Evolutionary conservation across 2,113 vertebrate genomes (phyloP).

Genomic region (Gnathonemus echidnorhynchus): DNA sequence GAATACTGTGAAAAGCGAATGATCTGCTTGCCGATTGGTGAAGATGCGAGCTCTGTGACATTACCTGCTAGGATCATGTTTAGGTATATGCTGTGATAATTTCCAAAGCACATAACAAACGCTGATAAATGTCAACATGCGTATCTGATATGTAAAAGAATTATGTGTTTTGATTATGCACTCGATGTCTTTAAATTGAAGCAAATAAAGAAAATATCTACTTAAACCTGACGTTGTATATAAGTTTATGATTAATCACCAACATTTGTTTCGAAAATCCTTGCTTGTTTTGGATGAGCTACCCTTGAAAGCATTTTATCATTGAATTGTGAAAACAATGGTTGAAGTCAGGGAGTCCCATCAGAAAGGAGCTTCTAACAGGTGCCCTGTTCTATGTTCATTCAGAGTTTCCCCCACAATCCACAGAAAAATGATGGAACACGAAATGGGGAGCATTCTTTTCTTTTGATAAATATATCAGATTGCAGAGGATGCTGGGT

Average conservation of each 20-base stretch:
- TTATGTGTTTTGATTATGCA: conserved; percentile 39
- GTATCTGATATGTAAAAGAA: conserved; percentile 35
- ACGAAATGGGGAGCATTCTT: not conserved
- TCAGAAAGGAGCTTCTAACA: not conserved
- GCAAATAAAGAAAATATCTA: conserved; percentile 44
- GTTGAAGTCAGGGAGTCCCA: not conserved
- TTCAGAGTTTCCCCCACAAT: not conserved
- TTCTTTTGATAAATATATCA: not conserved
- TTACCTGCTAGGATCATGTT: conserved; percentile 16
- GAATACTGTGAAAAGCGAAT: not conserved
- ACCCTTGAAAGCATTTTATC: not conserved
- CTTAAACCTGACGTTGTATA: not conserved
- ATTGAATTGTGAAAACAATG: not conserved
- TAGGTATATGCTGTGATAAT: conserved; percentile 33
- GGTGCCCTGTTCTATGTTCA: not conserved
- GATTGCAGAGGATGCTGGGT: not conserved
- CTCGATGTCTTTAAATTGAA: conserved; percentile 39
- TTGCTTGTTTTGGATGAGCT: not conserved
- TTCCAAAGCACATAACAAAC: conserved; percentile 50
- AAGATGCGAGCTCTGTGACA: not conserved
- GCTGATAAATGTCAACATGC: conserved; percentile 23
- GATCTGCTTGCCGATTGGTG: not conserved
- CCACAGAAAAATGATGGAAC: not conserved
- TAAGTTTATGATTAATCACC: not conserved
- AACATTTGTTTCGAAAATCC: not conserved